A percentile compares a stretch with the other conserved stretches of the same genome.
These are phyloP conservation scores for Platysternon megacephalum DNA, from an alignment of 2,113 vertebrate genomes.

Conservation along the genomic window DNA sequence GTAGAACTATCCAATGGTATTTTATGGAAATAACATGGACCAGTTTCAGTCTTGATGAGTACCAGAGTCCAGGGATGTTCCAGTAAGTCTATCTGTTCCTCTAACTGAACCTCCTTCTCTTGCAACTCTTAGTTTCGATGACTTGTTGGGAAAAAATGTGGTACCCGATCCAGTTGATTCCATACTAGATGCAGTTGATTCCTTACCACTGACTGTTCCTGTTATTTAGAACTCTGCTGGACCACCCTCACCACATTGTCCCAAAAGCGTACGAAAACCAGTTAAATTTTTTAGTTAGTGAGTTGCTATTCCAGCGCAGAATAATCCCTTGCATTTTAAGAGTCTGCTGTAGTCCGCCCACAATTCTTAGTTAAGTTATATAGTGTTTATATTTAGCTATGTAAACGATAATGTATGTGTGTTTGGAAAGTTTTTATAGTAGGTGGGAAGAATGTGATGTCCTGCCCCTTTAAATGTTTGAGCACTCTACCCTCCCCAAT, in stretches of 20 bases:
- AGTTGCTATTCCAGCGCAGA: neutral
- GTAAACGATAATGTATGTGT: neutral
- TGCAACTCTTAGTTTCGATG: neutral
- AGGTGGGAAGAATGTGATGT: neutral
- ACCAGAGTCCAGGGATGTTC: neutral
- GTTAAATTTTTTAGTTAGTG: neutral
- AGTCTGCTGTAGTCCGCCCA: neutral
- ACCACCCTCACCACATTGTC: neutral
- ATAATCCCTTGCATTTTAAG: neutral
- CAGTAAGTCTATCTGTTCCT: neutral
- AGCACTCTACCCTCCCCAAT: neutral
- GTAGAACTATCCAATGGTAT: neutral
- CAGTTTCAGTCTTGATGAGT: neutral
- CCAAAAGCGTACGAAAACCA: neutral
- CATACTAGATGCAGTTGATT: neutral
- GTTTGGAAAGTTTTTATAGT: neutral
- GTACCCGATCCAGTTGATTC: neutral
- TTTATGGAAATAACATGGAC: neutral
- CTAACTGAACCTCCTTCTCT: neutral
- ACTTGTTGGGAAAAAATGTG: neutral
- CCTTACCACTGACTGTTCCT: neutral
- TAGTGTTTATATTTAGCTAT: neutral
- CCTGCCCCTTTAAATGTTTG: neutral
- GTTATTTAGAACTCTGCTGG: neutral
- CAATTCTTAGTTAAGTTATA: neutral